Evolutionary conservation across 2,888 invertebrate species (phyloP).

Genomic region (Lasioglossum vierecki): DNA sequence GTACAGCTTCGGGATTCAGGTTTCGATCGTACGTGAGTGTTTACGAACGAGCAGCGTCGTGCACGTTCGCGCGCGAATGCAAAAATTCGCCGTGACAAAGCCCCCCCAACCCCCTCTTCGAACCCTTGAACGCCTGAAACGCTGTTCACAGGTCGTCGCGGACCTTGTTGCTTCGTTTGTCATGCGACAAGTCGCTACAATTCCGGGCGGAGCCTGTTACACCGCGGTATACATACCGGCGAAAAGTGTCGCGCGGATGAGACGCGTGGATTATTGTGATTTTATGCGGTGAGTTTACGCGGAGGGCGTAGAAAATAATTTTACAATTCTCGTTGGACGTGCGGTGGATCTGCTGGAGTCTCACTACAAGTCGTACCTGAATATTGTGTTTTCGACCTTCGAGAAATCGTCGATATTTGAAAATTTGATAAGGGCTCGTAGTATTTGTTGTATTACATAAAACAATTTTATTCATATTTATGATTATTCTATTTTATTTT

Average conservation of each 20-base stretch:
- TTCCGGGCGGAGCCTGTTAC: background rate
- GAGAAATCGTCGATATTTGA: background rate
- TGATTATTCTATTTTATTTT: too few species aligned
- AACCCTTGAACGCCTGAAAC: background rate
- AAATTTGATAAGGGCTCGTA: background rate
- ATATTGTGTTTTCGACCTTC: background rate
- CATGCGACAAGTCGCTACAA: background rate
- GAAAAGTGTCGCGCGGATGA: background rate
- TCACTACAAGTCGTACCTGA: background rate
- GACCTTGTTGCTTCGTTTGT: constrained; percentile 11
- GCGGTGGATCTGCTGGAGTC: background rate
- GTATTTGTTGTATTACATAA: background rate
- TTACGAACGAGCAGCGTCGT: constrained; percentile 28
- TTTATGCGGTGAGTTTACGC: background rate
- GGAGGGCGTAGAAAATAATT: background rate
- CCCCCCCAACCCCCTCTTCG: background rate
- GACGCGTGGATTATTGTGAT: background rate
- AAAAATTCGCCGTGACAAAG: constrained; percentile 27
- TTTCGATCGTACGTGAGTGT: constrained; percentile 22
- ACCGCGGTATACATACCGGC: background rate
- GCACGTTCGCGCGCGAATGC: constrained; percentile 8
- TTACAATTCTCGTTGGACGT: background rate
- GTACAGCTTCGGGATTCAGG: background rate
- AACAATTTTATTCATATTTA: too few species aligned
- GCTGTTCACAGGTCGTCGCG: background rate